Conservation (phyloP, 2,888 invertebrate genomes). For the Rhagonycha lutea region DNA sequence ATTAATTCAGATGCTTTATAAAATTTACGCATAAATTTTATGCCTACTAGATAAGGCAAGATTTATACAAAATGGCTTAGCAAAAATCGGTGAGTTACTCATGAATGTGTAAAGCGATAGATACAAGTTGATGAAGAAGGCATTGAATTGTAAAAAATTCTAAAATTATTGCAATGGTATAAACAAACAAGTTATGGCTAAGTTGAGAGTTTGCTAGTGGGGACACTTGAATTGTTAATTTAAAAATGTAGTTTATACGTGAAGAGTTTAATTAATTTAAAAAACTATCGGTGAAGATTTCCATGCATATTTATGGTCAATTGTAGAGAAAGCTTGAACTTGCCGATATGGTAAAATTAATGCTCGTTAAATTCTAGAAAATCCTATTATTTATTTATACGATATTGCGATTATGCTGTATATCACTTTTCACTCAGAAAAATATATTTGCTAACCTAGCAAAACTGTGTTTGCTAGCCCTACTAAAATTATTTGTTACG, state of each 20-base stretch:
- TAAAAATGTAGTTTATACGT: slow-evolving; percentile 3
- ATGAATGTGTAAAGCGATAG: slow-evolving; percentile 8
- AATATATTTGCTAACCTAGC: too few species aligned
- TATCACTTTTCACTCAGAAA: too few species aligned
- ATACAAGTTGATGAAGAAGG: slow-evolving; percentile 8
- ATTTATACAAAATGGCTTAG: slow-evolving; percentile 9
- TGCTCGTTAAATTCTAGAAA: background rate
- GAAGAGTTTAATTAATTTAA: background rate
- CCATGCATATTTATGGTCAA: background rate
- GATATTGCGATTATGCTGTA: too few species aligned
- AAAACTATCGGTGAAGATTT: background rate
- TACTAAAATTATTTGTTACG: too few species aligned
- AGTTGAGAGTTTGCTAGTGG: background rate
- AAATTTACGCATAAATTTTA: background rate
- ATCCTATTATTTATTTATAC: too few species aligned
- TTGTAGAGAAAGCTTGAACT: background rate
- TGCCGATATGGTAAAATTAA: background rate
- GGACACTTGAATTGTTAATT: background rate
- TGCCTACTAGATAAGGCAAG: slow-evolving; percentile 1
- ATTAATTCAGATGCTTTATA: background rate
- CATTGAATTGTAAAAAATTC: slow-evolving; percentile 10
- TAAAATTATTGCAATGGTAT: slow-evolving; percentile 8
- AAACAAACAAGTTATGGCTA: slow-evolving; percentile 1
- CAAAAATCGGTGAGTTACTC: slow-evolving; percentile 12
- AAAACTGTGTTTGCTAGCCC: too few species aligned